These are phyloP conservation scores for Spongilla lacustris DNA, from an alignment of 37 sponge, comb jelly and placozoan species.

Conservation along the genomic window DNA sequence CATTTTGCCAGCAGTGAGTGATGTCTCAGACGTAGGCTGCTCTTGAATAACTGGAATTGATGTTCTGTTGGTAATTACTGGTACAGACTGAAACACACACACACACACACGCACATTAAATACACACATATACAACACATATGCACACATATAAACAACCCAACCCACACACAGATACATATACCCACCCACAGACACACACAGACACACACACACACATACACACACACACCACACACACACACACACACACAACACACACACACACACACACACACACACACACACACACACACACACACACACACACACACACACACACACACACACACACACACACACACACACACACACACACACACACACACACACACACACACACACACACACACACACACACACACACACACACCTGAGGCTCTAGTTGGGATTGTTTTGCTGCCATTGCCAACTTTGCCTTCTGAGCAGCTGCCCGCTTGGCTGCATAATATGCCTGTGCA, in stretches of 20 bases:
- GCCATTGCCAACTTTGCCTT: not conserved
- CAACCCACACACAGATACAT: not conserved
- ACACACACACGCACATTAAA: not conserved
- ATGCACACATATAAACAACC: not conserved
- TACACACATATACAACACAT: not conserved
- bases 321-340: not conserved
- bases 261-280: slow-evolving; percentile 19
- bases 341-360: slow-evolving; percentile 11
- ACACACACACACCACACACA: slow-evolving; percentile 5
- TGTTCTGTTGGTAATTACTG: not conserved
- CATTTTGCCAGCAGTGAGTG: not conserved
- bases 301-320: not conserved
- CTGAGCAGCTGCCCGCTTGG: not conserved
- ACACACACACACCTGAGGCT: slow-evolving; percentile 12
- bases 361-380: not conserved
- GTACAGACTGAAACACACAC: not conserved
- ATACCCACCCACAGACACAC: slow-evolving; percentile 17
- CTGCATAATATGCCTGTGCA: not conserved
- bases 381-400: slow-evolving; percentile 19
- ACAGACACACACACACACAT: slow-evolving; percentile 10
- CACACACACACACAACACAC: not conserved
- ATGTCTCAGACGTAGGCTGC: not conserved
- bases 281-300: not conserved
- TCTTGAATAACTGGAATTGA: not conserved
- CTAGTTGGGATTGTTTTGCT: not conserved